A percentile compares a stretch with the other conserved stretches of the same genome.
Conservation (phyloP, 53 echinoderm and acorn worm genomes). For the Astropecten irregularis region DNA sequence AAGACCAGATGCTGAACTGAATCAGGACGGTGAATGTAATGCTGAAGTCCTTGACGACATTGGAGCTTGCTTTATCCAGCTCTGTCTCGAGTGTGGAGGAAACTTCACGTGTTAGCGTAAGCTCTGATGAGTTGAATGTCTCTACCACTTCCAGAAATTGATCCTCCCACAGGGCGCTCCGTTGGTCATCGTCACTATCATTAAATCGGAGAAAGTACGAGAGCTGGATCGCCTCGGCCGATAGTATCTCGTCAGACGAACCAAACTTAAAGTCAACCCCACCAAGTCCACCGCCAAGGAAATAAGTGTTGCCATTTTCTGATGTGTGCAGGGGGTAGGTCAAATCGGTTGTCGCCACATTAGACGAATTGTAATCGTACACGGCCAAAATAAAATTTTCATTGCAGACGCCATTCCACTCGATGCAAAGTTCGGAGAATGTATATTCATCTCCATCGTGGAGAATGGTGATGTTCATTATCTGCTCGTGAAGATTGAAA, state of each 20-base stretch:
- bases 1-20: constrained; percentile 52
- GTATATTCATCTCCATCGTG: background rate
- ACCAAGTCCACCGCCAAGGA: constrained; percentile 38
- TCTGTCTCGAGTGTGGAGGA: constrained; percentile 60
- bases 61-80: constrained; percentile 44
- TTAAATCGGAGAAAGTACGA: constrained; percentile 21
- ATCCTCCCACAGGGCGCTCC: constrained; percentile 58
- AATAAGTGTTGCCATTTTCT: background rate
- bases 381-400: constrained; percentile 30
- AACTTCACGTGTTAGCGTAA: constrained; percentile 30
- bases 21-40: constrained; percentile 63
- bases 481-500: constrained; percentile 14
- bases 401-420: constrained; percentile 32
- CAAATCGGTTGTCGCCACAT: background rate
- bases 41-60: constrained; percentile 38
- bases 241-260: constrained; percentile 3
- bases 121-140: background rate
- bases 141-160: constrained; percentile 33
- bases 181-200: constrained; percentile 30
- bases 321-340: constrained; percentile 1
- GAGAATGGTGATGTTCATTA: background rate
- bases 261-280: constrained; percentile 13
- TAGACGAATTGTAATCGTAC: constrained; percentile 9
- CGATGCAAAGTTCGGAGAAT: constrained; percentile 34
- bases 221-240: constrained; percentile 18